Evolutionary conservation across 2,888 invertebrate species (phyloP), one percentile per base, ranked within the genome.

Genomic region (Sturmia bella): DNA sequence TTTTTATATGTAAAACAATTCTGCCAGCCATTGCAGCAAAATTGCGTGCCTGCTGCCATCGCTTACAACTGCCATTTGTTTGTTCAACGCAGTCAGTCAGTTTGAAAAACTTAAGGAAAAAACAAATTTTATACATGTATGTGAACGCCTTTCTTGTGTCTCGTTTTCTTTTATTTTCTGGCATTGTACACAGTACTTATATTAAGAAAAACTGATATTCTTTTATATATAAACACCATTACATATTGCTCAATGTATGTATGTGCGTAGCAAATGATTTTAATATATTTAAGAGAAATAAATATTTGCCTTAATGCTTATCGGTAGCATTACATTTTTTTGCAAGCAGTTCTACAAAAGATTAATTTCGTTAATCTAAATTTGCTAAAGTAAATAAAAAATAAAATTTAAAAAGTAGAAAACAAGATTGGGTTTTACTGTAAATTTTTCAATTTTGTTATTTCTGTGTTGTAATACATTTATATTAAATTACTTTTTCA

Each of bases 11-110:
- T 37, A 41, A 3, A n/a, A 41, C 56, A 54, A 27, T 9, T 32
- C 1, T 45, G 56, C 70, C 63, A 68, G 79, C 74, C 69, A 80
- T 74, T 80, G 80, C 72, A 73, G 80, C 72, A 68, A 66, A 59
- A 70, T 69, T 76, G 76, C 81, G 72, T 73, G 76, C 68, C 72
- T 81, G 79, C 79, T 57, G 52, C 45, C 50, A 39, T 69, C 43
- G 77, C 57, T 72, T 64, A 41, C 73, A 77, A 70, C 82, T 70
- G 74, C 78, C 82, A 78, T 82, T 82, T 82, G 74, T 82, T 82
- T 82, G 70, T 54, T 82, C 48, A 82, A 75, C 78, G 82, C 82
- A 82, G 64, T n/a, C n/a, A n/a, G n/a, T n/a, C n/a, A n/a, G n/a
- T 57, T 57, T 57, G 54, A 74, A 64, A 37, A 50, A 48, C 43